A percentile compares a stretch with the other conserved stretches of the same genome.
Evolutionary conservation across 2,113 vertebrate species (phyloP).

Genomic region (Sander vitreus): DNA sequence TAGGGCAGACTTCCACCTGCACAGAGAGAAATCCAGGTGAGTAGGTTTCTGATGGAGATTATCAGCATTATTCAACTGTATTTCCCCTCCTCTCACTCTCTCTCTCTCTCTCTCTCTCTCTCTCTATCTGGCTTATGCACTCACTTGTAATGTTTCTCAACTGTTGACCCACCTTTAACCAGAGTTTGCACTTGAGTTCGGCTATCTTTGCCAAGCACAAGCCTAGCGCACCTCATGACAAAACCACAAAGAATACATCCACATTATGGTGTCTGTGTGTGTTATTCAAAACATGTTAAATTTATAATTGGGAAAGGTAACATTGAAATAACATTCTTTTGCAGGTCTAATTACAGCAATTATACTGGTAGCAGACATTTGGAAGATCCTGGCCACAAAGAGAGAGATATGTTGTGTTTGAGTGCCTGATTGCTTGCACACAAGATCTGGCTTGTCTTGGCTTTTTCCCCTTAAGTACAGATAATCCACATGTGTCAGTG

Average conservation of each 20-base stretch:
- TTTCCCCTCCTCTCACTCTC: conserved; percentile 25
- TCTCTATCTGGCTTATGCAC: conserved; percentile 12
- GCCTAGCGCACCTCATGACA: conserved; percentile 30
- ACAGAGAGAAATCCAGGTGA: conserved; percentile 50
- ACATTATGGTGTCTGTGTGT: conserved; percentile 29
- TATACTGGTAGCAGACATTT: conserved; percentile 64
- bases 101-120: not conserved
- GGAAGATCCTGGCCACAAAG: conserved; percentile 63
- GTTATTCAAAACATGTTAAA: conserved; percentile 39
- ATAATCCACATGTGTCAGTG: conserved; percentile 88
- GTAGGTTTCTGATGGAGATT: conserved; percentile 64
- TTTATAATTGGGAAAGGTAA: conserved; percentile 32
- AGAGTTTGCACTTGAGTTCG: conserved; percentile 28
- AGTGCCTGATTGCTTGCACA: conserved; percentile 72
- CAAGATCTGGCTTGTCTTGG: conserved; percentile 84
- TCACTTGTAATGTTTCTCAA: conserved; percentile 25
- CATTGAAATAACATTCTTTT: conserved; percentile 39
- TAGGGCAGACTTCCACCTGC: conserved; percentile 45
- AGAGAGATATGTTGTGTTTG: conserved; percentile 66
- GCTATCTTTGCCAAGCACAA: conserved; percentile 45
- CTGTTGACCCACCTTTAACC: conserved; percentile 74
- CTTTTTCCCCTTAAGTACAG: conserved; percentile 82
- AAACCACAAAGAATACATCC: conserved; percentile 52
- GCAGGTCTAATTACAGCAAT: conserved; percentile 59
- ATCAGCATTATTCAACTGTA: conserved; percentile 56